Conservation (phyloP, 2,113 vertebrate genomes). For the Limnothrissa miodon region DNA sequence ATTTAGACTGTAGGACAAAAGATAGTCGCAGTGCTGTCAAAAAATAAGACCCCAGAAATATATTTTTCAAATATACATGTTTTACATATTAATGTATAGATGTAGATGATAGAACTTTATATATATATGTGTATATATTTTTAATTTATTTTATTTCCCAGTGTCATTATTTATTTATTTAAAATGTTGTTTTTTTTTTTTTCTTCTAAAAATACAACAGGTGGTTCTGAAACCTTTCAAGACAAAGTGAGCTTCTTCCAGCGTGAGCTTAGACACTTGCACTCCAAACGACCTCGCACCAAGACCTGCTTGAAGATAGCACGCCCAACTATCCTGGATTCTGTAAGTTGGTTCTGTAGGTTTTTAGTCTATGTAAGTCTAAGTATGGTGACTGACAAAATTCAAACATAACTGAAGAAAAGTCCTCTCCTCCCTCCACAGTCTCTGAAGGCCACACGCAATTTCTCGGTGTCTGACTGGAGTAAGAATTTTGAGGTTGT, state of each 20-base stretch:
- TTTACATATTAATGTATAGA: too few relatives aligned
- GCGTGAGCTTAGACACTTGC: slow-evolving; percentile 90
- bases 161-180: too few relatives aligned
- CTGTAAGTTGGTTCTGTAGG: slow-evolving; percentile 68
- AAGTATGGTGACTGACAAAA: not conserved
- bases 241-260: slow-evolving; percentile 99
- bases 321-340: slow-evolving; percentile 86
- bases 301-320: slow-evolving; percentile 93
- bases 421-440: slow-evolving; percentile 50
- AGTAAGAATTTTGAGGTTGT: slow-evolving; percentile 98
- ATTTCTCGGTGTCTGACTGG: slow-evolving; percentile 98
- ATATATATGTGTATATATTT: too few relatives aligned
- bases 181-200: too few relatives aligned
- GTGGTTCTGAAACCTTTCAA: slow-evolving; percentile 97
- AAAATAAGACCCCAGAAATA: too few relatives aligned
- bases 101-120: too few relatives aligned
- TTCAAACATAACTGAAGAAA: not conserved
- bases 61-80: too few relatives aligned
- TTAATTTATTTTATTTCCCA: too few relatives aligned
- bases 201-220: slow-evolving; percentile 55
- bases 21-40: too few relatives aligned
- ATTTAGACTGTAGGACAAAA: too few relatives aligned
- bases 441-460: slow-evolving; percentile 92
- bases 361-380: too few relatives aligned
- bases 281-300: slow-evolving; percentile 90